Evolutionary conservation across 2,888 invertebrate genomes (phyloP).

Genomic region (Tipula helvola): DNA sequence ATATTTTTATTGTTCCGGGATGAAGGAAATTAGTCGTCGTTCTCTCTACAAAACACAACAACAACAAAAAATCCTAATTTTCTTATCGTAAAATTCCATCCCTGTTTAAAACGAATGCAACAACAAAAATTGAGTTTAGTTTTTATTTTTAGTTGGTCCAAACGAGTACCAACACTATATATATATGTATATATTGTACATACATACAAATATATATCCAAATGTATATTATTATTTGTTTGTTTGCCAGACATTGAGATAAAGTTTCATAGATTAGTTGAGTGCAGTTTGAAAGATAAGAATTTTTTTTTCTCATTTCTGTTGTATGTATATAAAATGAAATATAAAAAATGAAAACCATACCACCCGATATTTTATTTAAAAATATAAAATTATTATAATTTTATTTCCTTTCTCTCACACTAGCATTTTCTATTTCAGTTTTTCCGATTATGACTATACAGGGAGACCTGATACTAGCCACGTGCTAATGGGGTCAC

Average conservation of each 20-base stretch:
- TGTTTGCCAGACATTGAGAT: constrained; percentile 23
- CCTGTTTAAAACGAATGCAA: neutral
- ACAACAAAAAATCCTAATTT: neutral
- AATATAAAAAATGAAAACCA: neutral
- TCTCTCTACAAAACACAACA: neutral
- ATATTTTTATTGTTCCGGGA: neutral
- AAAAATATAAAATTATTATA: neutral
- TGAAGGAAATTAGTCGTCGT: neutral
- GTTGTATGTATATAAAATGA: neutral
- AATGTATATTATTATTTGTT: constrained; percentile 1
- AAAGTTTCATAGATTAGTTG: constrained; percentile 24
- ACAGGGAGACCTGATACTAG: neutral
- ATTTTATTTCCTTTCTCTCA: neutral
- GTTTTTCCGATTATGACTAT: neutral
- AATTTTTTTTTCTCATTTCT: neutral
- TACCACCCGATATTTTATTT: neutral
- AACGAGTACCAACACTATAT: neutral
- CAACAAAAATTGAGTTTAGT: neutral
- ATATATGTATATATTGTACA: neutral
- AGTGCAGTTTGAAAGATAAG: constrained; percentile 23
- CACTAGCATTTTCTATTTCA: neutral
- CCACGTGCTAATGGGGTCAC: neutral
- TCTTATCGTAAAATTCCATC: neutral
- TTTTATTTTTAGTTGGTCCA: neutral
- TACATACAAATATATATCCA: neutral